These are phyloP conservation scores for Drosophila barbarae DNA, from an alignment of 2,888 invertebrate species.

Conservation along the genomic window DNA sequence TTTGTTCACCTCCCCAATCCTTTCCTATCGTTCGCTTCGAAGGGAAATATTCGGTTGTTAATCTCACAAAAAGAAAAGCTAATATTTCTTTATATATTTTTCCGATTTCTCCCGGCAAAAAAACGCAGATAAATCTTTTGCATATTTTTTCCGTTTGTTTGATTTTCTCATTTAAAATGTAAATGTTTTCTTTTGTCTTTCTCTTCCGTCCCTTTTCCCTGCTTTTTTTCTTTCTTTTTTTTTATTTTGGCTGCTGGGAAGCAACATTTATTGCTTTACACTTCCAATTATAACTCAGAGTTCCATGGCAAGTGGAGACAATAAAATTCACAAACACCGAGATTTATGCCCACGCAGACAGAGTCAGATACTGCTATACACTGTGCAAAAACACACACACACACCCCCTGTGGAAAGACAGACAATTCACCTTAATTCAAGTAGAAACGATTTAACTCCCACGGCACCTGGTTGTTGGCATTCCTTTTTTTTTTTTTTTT, in stretches of 20 bases:
- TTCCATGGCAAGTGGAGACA: conserved; percentile 68
- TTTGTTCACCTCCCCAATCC: no score
- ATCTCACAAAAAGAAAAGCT: conserved; percentile 5
- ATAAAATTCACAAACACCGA: conserved; percentile 55
- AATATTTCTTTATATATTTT: not conserved
- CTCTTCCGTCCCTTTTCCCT: not conserved
- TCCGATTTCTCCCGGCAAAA: conserved; percentile 7
- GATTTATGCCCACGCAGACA: conserved; percentile 56
- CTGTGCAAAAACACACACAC: conserved; percentile 22
- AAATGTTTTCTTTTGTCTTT: conserved; percentile 21
- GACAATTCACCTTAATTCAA: conserved; percentile 68
- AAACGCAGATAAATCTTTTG: conserved; percentile 9
- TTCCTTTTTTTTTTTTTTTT: conserved; percentile 57
- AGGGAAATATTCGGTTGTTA: conserved; percentile 16
- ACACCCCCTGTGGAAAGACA: conserved; percentile 6
- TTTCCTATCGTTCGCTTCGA: not conserved
- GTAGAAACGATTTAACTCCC: conserved; percentile 71
- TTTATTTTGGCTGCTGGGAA: conserved; percentile 9
- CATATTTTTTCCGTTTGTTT: conserved; percentile 26
- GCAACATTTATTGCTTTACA: conserved; percentile 65
- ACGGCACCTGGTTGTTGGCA: conserved; percentile 44
- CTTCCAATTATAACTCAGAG: conserved; percentile 68
- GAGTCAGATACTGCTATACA: conserved; percentile 13
- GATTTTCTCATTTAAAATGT: conserved; percentile 30
- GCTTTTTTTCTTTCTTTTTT: not conserved